Evolutionary conservation across 2,113 vertebrate species (phyloP).

Genomic region (Opisthocomus hoazin): DNA sequence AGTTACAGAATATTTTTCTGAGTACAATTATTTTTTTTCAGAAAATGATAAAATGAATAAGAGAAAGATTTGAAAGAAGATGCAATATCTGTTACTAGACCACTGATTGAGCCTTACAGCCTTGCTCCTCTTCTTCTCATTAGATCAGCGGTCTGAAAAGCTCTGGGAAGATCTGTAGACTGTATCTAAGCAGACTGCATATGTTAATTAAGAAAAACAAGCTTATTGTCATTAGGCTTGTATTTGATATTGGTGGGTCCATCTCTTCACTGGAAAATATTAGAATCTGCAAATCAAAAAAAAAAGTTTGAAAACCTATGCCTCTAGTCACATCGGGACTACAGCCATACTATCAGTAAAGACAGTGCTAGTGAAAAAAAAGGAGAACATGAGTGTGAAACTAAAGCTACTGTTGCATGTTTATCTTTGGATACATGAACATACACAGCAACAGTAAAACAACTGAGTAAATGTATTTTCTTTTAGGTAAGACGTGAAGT

Average conservation of each 20-base stretch:
- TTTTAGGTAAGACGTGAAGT: background rate
- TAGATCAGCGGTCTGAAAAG: conserved; percentile 5
- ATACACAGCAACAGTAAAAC: background rate
- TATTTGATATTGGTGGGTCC: background rate
- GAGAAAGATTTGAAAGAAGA: background rate
- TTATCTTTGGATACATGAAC: background rate
- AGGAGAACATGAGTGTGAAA: background rate
- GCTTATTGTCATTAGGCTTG: background rate
- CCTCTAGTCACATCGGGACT: background rate
- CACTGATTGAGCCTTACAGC: background rate
- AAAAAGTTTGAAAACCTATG: background rate
- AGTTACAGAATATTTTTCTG: background rate
- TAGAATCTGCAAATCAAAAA: conserved; percentile 5
- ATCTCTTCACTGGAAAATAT: conserved; percentile 13
- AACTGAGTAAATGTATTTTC: background rate
- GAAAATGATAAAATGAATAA: background rate
- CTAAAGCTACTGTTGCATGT: background rate
- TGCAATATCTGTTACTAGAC: background rate
- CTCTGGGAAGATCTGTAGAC: background rate
- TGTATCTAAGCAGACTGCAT: background rate
- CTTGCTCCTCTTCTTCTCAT: background rate
- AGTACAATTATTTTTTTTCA: background rate
- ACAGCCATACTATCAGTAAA: background rate
- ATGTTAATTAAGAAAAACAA: conserved; percentile 18
- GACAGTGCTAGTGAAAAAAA: background rate